A percentile compares a stretch with the other conserved stretches of the same genome.
These are phyloP conservation scores for Tetranychus cinnabarinus DNA, from an alignment of 1,140 invertebrate genomes.

Conservation along the genomic window DNA sequence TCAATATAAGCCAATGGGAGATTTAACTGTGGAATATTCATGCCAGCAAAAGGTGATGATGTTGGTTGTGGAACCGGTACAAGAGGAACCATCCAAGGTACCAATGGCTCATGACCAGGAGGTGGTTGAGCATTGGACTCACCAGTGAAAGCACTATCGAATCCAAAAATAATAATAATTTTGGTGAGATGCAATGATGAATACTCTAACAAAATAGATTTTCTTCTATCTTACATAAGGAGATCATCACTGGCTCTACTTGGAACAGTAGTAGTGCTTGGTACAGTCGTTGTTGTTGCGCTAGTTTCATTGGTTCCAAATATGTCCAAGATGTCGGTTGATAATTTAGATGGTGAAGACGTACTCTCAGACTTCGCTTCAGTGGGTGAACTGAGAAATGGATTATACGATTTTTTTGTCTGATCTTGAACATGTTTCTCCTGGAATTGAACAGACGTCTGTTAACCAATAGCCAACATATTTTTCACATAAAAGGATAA, in stretches of 20 bases:
- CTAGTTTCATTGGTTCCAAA: not conserved
- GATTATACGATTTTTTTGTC: not conserved
- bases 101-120: too few relatives aligned
- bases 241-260: not conserved
- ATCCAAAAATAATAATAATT: too few relatives aligned
- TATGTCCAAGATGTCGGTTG: not conserved
- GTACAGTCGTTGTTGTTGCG: not conserved
- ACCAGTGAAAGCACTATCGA: too few relatives aligned
- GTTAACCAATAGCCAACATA: not conserved
- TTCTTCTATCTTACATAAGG: not conserved
- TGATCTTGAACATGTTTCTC: conserved; percentile 22
- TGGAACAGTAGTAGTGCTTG: not conserved
- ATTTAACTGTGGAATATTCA: too few relatives aligned
- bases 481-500: too few relatives aligned
- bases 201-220: too few relatives aligned
- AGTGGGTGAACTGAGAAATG: not conserved
- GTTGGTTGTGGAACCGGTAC: too few relatives aligned
- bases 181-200: too few relatives aligned
- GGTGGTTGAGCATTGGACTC: too few relatives aligned
- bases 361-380: not conserved
- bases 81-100: too few relatives aligned
- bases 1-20: too few relatives aligned
- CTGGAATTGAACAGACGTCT: conserved; percentile 3
- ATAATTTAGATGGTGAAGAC: not conserved
- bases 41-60: too few relatives aligned